Evolutionary conservation across 2,113 vertebrate genomes (phyloP).

Genomic region (Entelurus aequoreus): DNA sequence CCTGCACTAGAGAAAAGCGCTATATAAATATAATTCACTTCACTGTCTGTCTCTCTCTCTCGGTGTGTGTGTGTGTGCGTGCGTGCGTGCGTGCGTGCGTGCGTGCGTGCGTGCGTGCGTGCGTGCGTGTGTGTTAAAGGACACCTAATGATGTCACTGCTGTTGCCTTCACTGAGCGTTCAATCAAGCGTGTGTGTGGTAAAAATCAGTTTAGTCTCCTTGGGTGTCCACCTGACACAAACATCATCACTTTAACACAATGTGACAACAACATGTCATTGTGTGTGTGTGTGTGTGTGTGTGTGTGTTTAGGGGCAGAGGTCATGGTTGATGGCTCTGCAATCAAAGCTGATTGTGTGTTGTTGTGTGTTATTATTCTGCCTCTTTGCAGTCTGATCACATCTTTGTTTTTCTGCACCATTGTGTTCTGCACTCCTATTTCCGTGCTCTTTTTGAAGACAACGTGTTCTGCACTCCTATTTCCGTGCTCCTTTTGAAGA

Average conservation of each 20-base stretch:
- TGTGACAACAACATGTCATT: constrained; percentile 9
- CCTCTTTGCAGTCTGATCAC: neutral
- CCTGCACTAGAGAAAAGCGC: too few relatives aligned
- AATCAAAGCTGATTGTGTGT: constrained; percentile 45
- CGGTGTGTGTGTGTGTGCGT: too few relatives aligned
- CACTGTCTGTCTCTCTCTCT: too few relatives aligned
- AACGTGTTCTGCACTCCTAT: too few relatives aligned
- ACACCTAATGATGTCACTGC: neutral
- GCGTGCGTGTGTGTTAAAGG: too few relatives aligned
- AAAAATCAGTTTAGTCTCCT: constrained; percentile 9
- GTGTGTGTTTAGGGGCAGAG: neutral
- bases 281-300: neutral
- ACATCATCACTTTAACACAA: constrained; percentile 16
- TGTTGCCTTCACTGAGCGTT: neutral
- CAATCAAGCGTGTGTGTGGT: neutral
- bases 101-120: too few relatives aligned
- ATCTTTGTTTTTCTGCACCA: neutral
- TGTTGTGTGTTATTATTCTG: neutral
- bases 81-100: too few relatives aligned
- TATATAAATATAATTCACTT: too few relatives aligned
- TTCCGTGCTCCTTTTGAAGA: too few relatives aligned
- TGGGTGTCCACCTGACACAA: constrained; percentile 14
- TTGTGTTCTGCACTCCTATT: too few relatives aligned
- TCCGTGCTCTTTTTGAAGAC: too few relatives aligned
- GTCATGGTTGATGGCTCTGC: constrained; percentile 13